Conservation (phyloP, 2,888 invertebrate species). For the Hybos culiciformis region DNA sequence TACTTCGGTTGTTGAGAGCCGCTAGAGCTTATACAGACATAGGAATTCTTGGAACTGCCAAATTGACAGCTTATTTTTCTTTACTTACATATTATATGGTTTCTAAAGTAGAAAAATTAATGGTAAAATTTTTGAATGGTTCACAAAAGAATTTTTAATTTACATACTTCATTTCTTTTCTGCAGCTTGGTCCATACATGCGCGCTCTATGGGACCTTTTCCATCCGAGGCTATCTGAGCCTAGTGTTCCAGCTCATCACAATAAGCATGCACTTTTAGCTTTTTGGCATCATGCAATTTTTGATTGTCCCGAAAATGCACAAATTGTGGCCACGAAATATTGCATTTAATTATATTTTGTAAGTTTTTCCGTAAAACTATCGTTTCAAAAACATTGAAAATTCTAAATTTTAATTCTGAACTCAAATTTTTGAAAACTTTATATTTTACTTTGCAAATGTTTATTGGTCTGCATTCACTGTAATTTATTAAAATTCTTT, state of each 20-base stretch:
- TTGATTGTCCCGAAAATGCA: conserved; percentile 87
- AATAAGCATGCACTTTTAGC: conserved; percentile 86
- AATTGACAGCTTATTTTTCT: conserved; percentile 84
- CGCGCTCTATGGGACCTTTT: conserved; percentile 87
- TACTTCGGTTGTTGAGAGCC: conserved; percentile 61
- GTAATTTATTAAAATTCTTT: neutral
- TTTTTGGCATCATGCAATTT: conserved; percentile 88
- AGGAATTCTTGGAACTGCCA: conserved; percentile 76
- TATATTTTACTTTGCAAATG: conserved; percentile 6
- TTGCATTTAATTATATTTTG: conserved; percentile 93
- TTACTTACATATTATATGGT: conserved; percentile 84
- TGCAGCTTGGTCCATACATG: conserved; percentile 83
- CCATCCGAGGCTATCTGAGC: conserved; percentile 87
- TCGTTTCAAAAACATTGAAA: neutral
- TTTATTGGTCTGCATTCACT: neutral
- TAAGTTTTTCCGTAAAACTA: conserved; percentile 40
- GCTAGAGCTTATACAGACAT: conserved; percentile 79
- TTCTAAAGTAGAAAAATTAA: conserved; percentile 78
- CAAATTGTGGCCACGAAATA: conserved; percentile 82
- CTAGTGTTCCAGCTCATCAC: conserved; percentile 86
- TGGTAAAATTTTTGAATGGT: conserved; percentile 46
- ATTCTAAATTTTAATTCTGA: neutral
- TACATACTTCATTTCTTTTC: neutral
- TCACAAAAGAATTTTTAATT: neutral
- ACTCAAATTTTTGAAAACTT: neutral